phyloP scores from a whole-genome alignment of 2,797 vertebrate species.

The Coregonus sp. region DNA sequence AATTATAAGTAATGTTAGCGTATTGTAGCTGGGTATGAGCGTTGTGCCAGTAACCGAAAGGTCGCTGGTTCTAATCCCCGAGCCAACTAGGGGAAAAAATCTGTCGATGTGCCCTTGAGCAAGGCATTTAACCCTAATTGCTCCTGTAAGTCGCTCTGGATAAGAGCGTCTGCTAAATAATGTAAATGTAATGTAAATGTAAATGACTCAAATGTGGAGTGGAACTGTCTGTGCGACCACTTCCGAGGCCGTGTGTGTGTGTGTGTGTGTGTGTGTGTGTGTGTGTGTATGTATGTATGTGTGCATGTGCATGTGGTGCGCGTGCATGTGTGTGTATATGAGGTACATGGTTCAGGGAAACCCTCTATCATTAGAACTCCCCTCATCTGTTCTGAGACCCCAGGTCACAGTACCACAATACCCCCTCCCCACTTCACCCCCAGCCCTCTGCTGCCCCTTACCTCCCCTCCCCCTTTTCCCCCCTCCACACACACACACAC shows the following conservation, averaged over 20 bases:
- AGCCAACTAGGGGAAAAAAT: too few species aligned
- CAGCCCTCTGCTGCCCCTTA: conserved; percentile 47
- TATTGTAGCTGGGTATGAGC: neutral
- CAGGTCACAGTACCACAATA: conserved; percentile 51
- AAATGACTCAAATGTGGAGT: neutral
- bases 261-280: neutral
- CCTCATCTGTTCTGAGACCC: conserved; percentile 58
- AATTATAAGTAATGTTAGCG: neutral
- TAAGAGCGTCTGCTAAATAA: too few species aligned
- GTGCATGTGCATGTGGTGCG: conserved; percentile 13
- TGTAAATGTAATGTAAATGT: too few species aligned
- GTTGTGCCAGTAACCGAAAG: too few species aligned
- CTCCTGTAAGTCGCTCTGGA: too few species aligned
- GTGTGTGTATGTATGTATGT: neutral
- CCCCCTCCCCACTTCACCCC: conserved; percentile 40
- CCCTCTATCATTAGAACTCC: conserved; percentile 52
- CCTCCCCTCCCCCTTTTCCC: conserved; percentile 49
- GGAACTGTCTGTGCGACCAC: neutral
- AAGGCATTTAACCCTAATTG: too few species aligned
- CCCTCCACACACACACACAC: conserved; percentile 6
- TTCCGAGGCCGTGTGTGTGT: neutral
- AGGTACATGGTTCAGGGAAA: conserved; percentile 52
- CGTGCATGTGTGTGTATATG: neutral
- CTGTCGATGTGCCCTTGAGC: too few species aligned
- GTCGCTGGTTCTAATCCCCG: too few species aligned